A percentile compares a stretch with the other conserved stretches of the same genome.
Conservation (phyloP, 2,888 invertebrate species). For the Hartigia nigra region DNA sequence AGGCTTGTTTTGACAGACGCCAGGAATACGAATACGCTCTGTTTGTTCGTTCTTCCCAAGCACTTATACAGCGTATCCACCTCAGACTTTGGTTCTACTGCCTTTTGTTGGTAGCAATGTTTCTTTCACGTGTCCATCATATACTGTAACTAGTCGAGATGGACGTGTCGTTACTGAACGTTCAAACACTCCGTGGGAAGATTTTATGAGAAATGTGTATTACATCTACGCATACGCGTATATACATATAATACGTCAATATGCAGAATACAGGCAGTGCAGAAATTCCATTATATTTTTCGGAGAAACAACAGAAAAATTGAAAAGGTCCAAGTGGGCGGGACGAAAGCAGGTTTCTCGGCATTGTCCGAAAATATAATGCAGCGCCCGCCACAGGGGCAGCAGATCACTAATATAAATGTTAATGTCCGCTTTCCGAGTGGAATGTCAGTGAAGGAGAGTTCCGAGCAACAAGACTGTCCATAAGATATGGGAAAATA, state of each 20-base stretch:
- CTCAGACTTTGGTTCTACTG: slow-evolving; percentile 15
- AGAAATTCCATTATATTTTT: not conserved
- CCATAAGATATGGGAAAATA: not conserved
- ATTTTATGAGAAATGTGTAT: not conserved
- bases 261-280: not conserved
- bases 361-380: slow-evolving; percentile 44
- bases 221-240: too few relatives aligned
- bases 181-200: not conserved
- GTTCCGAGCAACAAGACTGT: not conserved
- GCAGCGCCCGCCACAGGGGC: slow-evolving; percentile 33
- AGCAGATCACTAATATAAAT: slow-evolving; percentile 51
- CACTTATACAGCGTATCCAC: slow-evolving; percentile 27
- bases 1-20: slow-evolving; percentile 57
- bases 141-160: not conserved
- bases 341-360: slow-evolving; percentile 34
- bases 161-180: not conserved
- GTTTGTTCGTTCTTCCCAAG: slow-evolving; percentile 44
- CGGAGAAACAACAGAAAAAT: not conserved
- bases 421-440: slow-evolving; percentile 43
- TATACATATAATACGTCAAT: not conserved
- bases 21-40: slow-evolving; percentile 44
- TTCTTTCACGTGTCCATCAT: not conserved
- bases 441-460: not conserved
- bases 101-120: slow-evolving; percentile 8
- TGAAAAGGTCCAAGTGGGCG: slow-evolving; percentile 21